Evolutionary conservation across 1,140 invertebrate species (phyloP).

Genomic region (Lepidurus arcticus): DNA sequence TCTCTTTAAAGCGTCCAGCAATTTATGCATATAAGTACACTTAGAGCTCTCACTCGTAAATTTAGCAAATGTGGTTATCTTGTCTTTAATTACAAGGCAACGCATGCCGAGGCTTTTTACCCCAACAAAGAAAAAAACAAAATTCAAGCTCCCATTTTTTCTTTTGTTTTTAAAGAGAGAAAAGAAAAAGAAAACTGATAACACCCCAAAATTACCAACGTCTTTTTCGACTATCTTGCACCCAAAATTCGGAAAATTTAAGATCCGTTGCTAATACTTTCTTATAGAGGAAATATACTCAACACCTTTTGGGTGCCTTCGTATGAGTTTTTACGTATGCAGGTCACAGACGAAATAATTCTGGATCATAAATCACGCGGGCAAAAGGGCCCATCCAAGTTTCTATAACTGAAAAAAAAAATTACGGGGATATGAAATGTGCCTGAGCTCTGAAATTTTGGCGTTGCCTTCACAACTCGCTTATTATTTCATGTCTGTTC

Average conservation of each 20-base stretch:
- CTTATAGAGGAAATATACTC: neutral
- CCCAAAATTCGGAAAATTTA: too few species aligned
- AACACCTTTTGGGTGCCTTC: conserved; percentile 1
- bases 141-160: neutral
- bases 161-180: neutral
- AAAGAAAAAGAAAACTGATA: too few species aligned
- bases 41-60: neutral
- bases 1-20: neutral
- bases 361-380: neutral
- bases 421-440: neutral
- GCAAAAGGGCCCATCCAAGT: neutral
- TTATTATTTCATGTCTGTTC: conserved; percentile 4
- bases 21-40: neutral
- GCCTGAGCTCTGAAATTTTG: neutral
- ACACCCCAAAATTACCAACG: neutral
- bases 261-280: neutral
- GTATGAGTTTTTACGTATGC: neutral
- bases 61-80: neutral
- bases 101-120: neutral
- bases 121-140: neutral
- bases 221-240: neutral
- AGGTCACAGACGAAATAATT: conserved; percentile 9
- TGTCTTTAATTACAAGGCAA: neutral
- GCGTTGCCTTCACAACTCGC: neutral
- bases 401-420: neutral